phyloP scores from a whole-genome alignment of 2,113 vertebrate species.

The Cairina moschata region DNA sequence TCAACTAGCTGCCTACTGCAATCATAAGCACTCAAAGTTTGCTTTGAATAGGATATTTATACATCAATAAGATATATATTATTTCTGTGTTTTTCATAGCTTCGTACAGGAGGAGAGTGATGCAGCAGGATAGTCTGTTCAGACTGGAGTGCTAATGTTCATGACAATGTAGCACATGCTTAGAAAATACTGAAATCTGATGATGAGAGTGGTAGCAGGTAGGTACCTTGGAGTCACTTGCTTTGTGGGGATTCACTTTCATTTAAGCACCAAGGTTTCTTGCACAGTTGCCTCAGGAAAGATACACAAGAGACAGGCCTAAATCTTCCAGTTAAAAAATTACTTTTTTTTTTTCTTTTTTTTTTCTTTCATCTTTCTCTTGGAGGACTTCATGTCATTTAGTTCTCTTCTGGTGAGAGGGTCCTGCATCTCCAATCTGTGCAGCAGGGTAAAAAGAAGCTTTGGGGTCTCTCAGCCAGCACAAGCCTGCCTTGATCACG shows the following conservation, averaged over 20 bases:
- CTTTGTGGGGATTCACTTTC: neutral
- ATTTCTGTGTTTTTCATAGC: neutral
- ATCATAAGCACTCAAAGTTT: neutral
- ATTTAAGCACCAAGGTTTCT: neutral
- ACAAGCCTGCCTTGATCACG: rapidly evolving
- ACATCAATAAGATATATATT: neutral
- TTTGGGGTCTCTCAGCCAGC: neutral
- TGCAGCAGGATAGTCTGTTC: neutral
- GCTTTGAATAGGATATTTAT: neutral
- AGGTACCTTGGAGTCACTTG: neutral
- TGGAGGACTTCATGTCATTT: neutral
- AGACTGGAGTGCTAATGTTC: neutral
- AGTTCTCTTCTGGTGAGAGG: neutral
- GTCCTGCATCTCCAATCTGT: neutral
- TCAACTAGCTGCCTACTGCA: neutral
- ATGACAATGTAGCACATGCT: neutral
- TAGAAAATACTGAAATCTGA: neutral
- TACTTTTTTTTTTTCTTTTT: too few relatives aligned
- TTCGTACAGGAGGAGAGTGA: neutral
- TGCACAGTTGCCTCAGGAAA: neutral
- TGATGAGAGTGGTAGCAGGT: neutral
- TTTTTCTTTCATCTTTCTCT: neutral
- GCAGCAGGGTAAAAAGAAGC: neutral
- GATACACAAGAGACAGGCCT: neutral
- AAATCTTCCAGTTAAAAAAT: neutral